Evolutionary conservation across 1,140 invertebrate genomes (phyloP), one percentile per base, ranked within the genome.

Genomic region (Drosophila repleta): DNA sequence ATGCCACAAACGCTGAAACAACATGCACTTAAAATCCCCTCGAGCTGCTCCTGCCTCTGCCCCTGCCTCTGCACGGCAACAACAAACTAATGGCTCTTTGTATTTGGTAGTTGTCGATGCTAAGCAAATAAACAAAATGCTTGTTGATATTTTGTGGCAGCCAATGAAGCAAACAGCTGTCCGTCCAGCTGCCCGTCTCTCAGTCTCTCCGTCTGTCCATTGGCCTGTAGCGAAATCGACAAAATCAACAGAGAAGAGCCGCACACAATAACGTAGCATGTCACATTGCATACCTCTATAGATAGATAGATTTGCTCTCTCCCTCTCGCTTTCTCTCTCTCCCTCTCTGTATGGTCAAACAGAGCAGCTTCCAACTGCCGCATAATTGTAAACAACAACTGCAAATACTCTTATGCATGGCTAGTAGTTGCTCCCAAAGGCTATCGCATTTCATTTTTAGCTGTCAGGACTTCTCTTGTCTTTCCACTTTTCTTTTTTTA

Each of bases 101-200:
- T 79, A 62, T 72, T 69, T 81, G 67, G 70, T 49, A 56, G 74
- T 77, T 64, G 66, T 62, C 74, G 64, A 60, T 69, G 83, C 80
- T 85, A 76, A 72, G 83, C 80, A 85, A 85, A 85, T 85, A 85
- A 85, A 85, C 82, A 85, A 87, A 85, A 87, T 87, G 74, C 83
- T 85, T 85, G 83, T 85, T 85, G 82, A 82, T 85, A 85, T 85
- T 85, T 87, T 85, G 81, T 87, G 81, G 82, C 82, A 85, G 82
- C 82, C 81, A 85, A 85, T 87, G 83, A 87, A 87, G 82, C 81
- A 87, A 85, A 85, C 82, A 85, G 74, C 74, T 73, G 80, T 53
- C 74, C 57, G 61, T 56, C 69, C 70, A 58, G 45, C 72, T 51
- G 46, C 45, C 61, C 48, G 32, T 11, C 43, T 41, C 17, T 13